These are phyloP conservation scores for Tetragonisca angustula DNA, from an alignment of 2,888 invertebrate species.

Conservation along the genomic window DNA sequence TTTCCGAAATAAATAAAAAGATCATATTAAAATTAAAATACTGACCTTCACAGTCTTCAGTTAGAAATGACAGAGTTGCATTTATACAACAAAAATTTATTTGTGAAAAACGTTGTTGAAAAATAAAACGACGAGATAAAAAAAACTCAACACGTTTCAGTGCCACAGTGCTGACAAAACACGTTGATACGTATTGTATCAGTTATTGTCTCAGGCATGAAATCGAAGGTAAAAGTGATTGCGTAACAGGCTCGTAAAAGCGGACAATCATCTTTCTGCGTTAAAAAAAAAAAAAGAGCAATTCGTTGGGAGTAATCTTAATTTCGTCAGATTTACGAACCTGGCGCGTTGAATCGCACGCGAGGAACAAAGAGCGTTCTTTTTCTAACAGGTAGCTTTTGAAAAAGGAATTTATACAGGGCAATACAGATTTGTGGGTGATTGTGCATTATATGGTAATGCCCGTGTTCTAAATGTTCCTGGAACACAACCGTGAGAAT, in stretches of 20 bases:
- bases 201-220: neutral
- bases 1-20: neutral
- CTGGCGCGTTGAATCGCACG: neutral
- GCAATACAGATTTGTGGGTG: constrained; percentile 28
- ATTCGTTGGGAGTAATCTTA: neutral
- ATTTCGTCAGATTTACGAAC: neutral
- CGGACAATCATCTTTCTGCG: neutral
- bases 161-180: too few relatives aligned
- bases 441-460: constrained; percentile 41
- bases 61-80: too few relatives aligned
- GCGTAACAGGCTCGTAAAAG: neutral
- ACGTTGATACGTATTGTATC: too few relatives aligned
- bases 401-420: constrained; percentile 9
- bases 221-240: neutral
- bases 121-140: neutral
- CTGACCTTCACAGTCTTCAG: too few relatives aligned
- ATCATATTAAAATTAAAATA: too few relatives aligned
- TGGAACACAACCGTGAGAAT: constrained; percentile 18
- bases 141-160: neutral
- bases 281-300: too few relatives aligned
- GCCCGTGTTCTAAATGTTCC: constrained; percentile 3
- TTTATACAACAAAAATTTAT: too few relatives aligned
- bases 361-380: neutral
- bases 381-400: constrained; percentile 1
- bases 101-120: neutral